phyloP scores from a whole-genome alignment of 2,113 vertebrate genomes.

The Pavo muticus region DNA sequence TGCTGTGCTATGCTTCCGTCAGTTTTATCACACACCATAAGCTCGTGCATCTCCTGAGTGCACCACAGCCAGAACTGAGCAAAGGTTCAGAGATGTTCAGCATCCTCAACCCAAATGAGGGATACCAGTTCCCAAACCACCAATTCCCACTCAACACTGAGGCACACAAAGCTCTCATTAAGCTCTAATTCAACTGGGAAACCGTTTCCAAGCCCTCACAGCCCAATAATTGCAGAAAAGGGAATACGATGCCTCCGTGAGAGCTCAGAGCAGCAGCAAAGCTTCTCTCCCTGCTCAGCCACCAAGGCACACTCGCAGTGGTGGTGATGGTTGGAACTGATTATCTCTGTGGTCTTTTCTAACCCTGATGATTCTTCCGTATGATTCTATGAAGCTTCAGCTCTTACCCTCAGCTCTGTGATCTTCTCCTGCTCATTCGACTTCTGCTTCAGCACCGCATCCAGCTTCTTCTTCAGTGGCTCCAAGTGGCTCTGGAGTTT shows the following conservation, averaged over 20 bases:
- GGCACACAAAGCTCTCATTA: background rate
- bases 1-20: too few relatives aligned
- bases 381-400: too few relatives aligned
- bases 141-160: rapidly evolving
- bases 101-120: rapidly evolving
- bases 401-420: conserved; percentile 71
- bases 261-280: background rate
- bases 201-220: rapidly evolving
- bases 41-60: background rate
- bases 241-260: rapidly evolving
- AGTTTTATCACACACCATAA: background rate
- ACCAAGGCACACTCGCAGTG: too few relatives aligned
- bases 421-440: conserved; percentile 76
- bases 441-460: conserved; percentile 76
- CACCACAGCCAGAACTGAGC: background rate
- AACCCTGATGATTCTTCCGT: too few relatives aligned
- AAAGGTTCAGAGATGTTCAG: too few relatives aligned
- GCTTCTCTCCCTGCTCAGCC: background rate
- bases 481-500: conserved; percentile 80
- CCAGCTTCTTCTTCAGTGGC: conserved; percentile 75
- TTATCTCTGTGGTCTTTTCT: too few relatives aligned
- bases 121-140: rapidly evolving
- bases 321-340: too few relatives aligned
- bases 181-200: background rate
- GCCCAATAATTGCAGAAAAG: background rate